Conservation (phyloP, 2,888 invertebrate genomes). For the Masnerella sp. region DNA sequence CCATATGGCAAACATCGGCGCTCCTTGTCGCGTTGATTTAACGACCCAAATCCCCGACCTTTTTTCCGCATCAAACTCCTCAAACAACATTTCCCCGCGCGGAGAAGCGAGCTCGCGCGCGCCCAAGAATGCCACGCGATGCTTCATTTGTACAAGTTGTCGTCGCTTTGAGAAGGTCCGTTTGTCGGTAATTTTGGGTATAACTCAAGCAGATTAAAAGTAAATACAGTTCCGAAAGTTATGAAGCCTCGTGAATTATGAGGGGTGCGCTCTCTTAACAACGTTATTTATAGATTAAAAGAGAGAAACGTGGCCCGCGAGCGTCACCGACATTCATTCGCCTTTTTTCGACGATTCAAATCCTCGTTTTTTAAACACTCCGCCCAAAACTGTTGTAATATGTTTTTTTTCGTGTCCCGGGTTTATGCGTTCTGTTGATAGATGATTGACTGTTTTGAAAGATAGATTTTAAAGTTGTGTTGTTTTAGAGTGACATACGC, state of each 20-base stretch:
- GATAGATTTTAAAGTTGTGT: too few relatives aligned
- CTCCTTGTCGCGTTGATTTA: slow-evolving; percentile 41
- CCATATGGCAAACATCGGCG: slow-evolving; percentile 50
- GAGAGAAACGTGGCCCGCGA: slow-evolving; percentile 8
- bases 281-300: slow-evolving; percentile 58
- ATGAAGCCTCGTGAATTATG: slow-evolving; percentile 54
- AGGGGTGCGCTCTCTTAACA: slow-evolving; percentile 52
- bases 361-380: too few relatives aligned
- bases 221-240: slow-evolving; percentile 58
- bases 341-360: too few relatives aligned
- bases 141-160: slow-evolving; percentile 58
- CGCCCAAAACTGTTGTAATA: too few relatives aligned
- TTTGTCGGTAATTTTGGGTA: slow-evolving; percentile 57
- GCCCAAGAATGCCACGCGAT: slow-evolving; percentile 52
- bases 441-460: too few relatives aligned
- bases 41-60: slow-evolving; percentile 43
- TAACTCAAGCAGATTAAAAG: slow-evolving; percentile 60
- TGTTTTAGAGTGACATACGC: too few relatives aligned
- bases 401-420: too few relatives aligned
- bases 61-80: slow-evolving; percentile 44
- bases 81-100: slow-evolving; percentile 56
- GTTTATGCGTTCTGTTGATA: too few relatives aligned
- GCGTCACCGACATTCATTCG: slow-evolving; percentile 17
- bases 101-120: slow-evolving; percentile 35
- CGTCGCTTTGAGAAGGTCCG: slow-evolving; percentile 57